phyloP scores from a whole-genome alignment of 2,888 invertebrate genomes.

The Mellilla xanthometata region DNA sequence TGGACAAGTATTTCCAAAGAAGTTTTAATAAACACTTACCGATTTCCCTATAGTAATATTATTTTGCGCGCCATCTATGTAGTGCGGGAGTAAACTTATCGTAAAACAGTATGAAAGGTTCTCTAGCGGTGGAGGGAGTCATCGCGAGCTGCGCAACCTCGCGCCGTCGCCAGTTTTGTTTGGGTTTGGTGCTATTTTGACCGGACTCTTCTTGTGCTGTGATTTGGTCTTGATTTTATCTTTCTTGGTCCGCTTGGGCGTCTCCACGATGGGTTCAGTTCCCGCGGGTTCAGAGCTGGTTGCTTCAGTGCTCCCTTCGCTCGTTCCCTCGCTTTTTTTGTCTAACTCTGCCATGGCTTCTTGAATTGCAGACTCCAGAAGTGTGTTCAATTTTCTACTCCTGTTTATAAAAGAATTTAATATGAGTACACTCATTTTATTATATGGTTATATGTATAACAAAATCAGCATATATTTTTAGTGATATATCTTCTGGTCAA shows the following conservation, averaged over 20 bases:
- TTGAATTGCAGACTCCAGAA: slow-evolving; percentile 95
- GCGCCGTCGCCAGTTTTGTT: slow-evolving; percentile 55
- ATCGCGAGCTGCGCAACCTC: slow-evolving; percentile 80
- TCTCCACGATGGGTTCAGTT: slow-evolving; percentile 38
- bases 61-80: too few species aligned
- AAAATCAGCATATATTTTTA: slow-evolving; percentile 7
- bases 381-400: slow-evolving; percentile 95
- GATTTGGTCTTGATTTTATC: slow-evolving; percentile 52
- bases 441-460: too few species aligned
- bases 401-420: slow-evolving; percentile 67
- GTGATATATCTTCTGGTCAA: slow-evolving; percentile 32
- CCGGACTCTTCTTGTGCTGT: slow-evolving; percentile 46
- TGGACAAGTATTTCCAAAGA: too few species aligned
- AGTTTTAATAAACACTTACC: too few species aligned
- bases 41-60: too few species aligned
- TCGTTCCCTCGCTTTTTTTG: slow-evolving; percentile 77
- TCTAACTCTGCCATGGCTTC: slow-evolving; percentile 96
- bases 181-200: slow-evolving; percentile 48
- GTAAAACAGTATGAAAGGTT: too few species aligned
- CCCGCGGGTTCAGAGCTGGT: slow-evolving; percentile 14
- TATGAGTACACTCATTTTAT: too few species aligned
- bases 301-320: slow-evolving; percentile 9
- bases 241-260: slow-evolving; percentile 51
- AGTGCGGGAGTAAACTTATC: too few species aligned
- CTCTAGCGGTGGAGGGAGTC: slow-evolving; percentile 43